phyloP scores from a whole-genome alignment of 2,888 invertebrate species.

The Tenthredo scrophulariae region DNA sequence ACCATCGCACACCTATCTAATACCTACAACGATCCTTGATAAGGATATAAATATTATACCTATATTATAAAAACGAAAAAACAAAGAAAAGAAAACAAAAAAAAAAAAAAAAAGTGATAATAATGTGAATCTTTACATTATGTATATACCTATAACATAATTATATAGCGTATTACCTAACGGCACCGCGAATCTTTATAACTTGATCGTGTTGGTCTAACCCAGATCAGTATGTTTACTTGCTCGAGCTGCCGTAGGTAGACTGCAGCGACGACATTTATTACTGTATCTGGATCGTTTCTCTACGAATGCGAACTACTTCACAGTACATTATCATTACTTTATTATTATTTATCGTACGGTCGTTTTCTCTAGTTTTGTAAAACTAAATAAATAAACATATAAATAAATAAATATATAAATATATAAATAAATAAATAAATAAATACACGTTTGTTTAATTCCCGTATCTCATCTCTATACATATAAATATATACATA shows the following conservation, averaged over 20 bases:
- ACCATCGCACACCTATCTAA: neutral
- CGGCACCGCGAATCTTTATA: neutral
- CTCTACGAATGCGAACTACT: neutral
- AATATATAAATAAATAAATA: neutral
- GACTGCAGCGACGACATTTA: too few species aligned
- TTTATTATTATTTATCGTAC: too few species aligned
- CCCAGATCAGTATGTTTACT: neutral
- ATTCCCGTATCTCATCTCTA: neutral
- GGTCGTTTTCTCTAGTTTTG: too few species aligned
- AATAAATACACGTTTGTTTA: neutral
- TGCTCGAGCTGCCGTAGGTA: neutral
- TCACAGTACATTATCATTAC: too few species aligned
- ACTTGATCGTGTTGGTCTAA: conserved; percentile 2
- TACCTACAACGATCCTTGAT: too few species aligned
- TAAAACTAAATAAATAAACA: too few species aligned
- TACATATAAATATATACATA: neutral
- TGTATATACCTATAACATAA: neutral
- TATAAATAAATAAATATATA: neutral
- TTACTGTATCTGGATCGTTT: too few species aligned
- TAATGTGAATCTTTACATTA: neutral
- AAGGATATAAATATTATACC: too few species aligned
- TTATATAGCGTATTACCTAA: neutral
- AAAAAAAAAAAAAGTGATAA: too few species aligned
- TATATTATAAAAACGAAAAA: too few species aligned
- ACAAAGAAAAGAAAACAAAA: too few species aligned